Evolutionary conservation across 2,797 vertebrate species (phyloP).

Genomic region (Molossus alvarezi): DNA sequence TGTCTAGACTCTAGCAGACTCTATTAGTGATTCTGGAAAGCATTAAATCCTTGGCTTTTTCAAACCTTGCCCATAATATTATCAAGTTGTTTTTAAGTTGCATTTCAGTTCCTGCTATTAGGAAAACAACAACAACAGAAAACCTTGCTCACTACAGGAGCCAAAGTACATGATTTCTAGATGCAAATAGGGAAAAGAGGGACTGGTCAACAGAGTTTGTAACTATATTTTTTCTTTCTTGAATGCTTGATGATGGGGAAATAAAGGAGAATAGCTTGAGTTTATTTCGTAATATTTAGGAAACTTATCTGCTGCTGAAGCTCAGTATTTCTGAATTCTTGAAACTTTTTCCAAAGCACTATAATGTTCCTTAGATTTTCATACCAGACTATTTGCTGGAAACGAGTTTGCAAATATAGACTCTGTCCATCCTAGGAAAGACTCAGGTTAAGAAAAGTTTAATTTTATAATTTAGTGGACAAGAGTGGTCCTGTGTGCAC

Average conservation of each 20-base stretch:
- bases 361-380: not conserved
- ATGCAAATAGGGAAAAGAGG: not conserved
- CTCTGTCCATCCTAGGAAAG: not conserved
- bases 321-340: not conserved
- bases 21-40: constrained; percentile 18
- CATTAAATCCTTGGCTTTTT: constrained; percentile 41
- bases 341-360: not conserved
- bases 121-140: not conserved
- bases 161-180: constrained; percentile 20
- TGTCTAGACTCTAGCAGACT: not conserved
- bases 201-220: not conserved
- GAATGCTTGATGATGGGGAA: not conserved
- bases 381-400: not conserved
- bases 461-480: not conserved
- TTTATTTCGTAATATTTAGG: constrained; percentile 59
- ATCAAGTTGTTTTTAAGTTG: constrained; percentile 37
- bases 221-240: not conserved
- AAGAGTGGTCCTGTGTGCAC: not conserved
- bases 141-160: not conserved
- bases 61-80: not conserved
- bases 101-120: constrained; percentile 27
- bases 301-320: not conserved
- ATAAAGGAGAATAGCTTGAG: not conserved
- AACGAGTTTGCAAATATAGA: constrained; percentile 10
- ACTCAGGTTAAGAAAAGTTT: not conserved